A percentile compares a stretch with the other conserved stretches of the same genome.
Conservation (phyloP, 2,797 vertebrate genomes). For the Carapus acus region DNA sequence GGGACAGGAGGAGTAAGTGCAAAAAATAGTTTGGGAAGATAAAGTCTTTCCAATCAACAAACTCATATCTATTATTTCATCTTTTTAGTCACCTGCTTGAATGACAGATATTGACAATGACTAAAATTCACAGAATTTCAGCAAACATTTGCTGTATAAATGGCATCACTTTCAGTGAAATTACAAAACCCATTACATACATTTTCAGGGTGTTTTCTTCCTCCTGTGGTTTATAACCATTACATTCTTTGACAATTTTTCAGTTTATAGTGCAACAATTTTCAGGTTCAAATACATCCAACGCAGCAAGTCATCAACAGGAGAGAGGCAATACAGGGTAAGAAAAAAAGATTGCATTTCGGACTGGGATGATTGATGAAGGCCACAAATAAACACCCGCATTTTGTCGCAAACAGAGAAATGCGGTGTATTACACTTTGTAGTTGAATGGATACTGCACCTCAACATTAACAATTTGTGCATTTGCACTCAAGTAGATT, state of each 20-base stretch:
- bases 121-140: slow-evolving; percentile 6
- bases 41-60: slow-evolving; percentile 22
- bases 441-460: background rate
- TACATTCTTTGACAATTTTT: slow-evolving; percentile 61
- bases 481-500: too few species aligned
- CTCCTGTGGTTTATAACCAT: slow-evolving; percentile 9
- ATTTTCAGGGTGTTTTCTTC: slow-evolving; percentile 34
- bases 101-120: slow-evolving; percentile 19
- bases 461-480: too few species aligned
- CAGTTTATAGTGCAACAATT: slow-evolving; percentile 66
- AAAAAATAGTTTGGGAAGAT: slow-evolving; percentile 34
- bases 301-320: slow-evolving; percentile 33
- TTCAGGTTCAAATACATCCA: slow-evolving; percentile 44
- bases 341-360: background rate
- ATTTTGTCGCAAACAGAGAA: too few species aligned
- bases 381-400: too few species aligned
- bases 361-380: slow-evolving; percentile 14
- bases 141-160: slow-evolving; percentile 8
- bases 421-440: background rate
- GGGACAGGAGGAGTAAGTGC: slow-evolving; percentile 37
- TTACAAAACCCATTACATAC: slow-evolving; percentile 31
- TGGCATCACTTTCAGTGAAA: slow-evolving; percentile 29
- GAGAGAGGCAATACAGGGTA: slow-evolving; percentile 16
- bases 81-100: slow-evolving; percentile 19
- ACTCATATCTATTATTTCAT: slow-evolving; percentile 12